Percentiles rank a stretch among this genome's conserved stretches.
Conservation (phyloP, 2,888 invertebrate species). For the Phorcus lineatus region DNA sequence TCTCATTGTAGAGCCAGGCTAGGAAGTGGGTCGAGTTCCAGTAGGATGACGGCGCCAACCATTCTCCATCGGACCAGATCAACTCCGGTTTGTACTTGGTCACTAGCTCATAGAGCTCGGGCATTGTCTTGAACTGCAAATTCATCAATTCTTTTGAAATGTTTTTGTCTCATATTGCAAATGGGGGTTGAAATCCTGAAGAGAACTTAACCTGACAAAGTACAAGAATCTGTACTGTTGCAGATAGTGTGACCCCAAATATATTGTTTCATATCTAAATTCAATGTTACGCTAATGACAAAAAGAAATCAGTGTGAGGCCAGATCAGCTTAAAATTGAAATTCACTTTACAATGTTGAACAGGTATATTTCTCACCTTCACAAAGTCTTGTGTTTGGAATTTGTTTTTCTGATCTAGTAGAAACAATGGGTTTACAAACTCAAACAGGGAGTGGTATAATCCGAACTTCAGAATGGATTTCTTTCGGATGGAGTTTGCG, state of each 20-base stretch:
- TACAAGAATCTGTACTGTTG: too few species aligned
- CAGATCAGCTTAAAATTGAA: too few species aligned
- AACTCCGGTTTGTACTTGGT: conserved; percentile 68
- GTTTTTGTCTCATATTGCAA: too few species aligned
- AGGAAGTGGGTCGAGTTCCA: conserved; percentile 74
- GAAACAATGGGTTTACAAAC: conserved; percentile 75
- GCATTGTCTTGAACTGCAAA: conserved; percentile 79
- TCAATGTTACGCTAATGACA: too few species aligned
- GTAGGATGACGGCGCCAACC: conserved; percentile 79
- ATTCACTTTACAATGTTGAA: not conserved
- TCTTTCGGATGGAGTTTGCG: conserved; percentile 53
- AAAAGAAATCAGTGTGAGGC: too few species aligned
- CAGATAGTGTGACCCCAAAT: too few species aligned
- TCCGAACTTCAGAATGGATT: conserved; percentile 78
- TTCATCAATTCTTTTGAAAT: not conserved
- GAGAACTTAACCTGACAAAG: too few species aligned
- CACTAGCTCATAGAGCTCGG: conserved; percentile 78
- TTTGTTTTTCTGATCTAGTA: conserved; percentile 78
- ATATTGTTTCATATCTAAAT: too few species aligned
- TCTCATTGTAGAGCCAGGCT: conserved; percentile 76
- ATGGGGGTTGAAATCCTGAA: too few species aligned
- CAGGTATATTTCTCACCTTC: conserved; percentile 32
- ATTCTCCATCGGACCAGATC: conserved; percentile 80
- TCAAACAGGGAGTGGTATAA: conserved; percentile 75
- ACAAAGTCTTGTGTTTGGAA: conserved; percentile 81